These are phyloP conservation scores for Tigriopus californicus DNA, from an alignment of 2,888 invertebrate species.

Conservation along the genomic window DNA sequence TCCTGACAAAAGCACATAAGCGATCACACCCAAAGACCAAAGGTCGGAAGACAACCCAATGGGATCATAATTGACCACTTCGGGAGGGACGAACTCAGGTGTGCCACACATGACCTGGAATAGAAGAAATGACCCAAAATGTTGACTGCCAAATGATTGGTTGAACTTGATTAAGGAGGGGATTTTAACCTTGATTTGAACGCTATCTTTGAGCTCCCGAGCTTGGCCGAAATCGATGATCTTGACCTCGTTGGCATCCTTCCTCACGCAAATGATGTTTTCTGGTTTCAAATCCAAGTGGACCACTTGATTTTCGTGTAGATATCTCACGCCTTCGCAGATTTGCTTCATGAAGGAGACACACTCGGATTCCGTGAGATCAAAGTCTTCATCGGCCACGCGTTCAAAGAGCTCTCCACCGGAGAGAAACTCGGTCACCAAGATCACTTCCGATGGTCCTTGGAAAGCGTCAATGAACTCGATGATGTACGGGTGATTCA, in stretches of 20 bases:
- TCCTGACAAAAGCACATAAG: neutral
- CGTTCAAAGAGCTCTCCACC: constrained; percentile 1
- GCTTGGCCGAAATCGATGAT: constrained; percentile 2
- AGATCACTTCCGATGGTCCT: neutral
- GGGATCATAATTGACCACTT: constrained; percentile 2
- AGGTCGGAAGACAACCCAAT: neutral
- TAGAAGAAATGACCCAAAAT: no score
- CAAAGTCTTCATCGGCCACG: neutral
- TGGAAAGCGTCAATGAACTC: neutral
- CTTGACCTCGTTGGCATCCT: neutral
- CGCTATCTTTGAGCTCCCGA: neutral
- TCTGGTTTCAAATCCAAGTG: neutral
- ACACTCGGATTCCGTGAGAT: neutral
- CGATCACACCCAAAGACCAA: neutral
- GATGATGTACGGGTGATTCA: neutral
- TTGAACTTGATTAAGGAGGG: no score
- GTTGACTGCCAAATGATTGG: no score
- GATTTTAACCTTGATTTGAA: neutral
- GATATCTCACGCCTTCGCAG: neutral
- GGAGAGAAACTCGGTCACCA: neutral
- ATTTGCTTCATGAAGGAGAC: neutral
- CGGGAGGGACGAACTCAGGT: neutral
- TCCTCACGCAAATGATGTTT: neutral
- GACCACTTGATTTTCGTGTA: neutral
- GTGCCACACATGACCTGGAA: neutral